A percentile compares a stretch with the other conserved stretches of the same genome.
phyloP scores from a whole-genome alignment of 2,797 vertebrate genomes.

The Rhabdomys pumilio region DNA sequence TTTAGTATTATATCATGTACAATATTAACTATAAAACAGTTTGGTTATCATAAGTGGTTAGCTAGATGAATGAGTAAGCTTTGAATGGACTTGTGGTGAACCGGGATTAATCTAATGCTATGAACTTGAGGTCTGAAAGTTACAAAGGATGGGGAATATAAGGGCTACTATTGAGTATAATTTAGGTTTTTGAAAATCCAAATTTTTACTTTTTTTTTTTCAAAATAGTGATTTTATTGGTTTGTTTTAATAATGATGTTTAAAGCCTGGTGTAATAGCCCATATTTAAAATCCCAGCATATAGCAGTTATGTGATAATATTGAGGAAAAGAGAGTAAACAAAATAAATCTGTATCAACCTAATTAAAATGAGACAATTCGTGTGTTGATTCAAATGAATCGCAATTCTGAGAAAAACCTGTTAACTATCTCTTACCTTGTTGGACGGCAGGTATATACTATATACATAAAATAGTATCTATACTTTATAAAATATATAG shows the following conservation, averaged over 20 bases:
- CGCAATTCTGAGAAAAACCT: conserved; percentile 2
- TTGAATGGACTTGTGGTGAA: background rate
- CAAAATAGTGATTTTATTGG: background rate
- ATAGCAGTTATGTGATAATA: background rate
- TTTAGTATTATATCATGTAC: background rate
- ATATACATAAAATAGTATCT: background rate
- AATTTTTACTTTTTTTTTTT: background rate
- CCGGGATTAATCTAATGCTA: conserved; percentile 29
- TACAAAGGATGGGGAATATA: background rate
- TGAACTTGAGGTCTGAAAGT: background rate
- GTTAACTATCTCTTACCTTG: background rate
- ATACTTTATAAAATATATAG: background rate
- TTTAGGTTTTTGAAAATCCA: background rate
- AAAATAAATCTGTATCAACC: background rate
- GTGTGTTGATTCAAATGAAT: conserved; percentile 36
- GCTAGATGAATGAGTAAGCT: background rate
- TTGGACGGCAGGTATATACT: background rate
- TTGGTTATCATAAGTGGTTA: background rate
- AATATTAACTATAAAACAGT: conserved; percentile 38
- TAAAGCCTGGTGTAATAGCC: background rate
- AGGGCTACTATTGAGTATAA: background rate
- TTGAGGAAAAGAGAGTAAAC: conserved; percentile 14
- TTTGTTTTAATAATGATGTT: background rate
- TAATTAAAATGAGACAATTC: conserved; percentile 9
- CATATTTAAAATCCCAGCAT: background rate